Percentiles rank a stretch among this genome's conserved stretches.
These are phyloP conservation scores for Struthio camelus DNA, from an alignment of 2,113 vertebrate genomes.

Conservation along the genomic window DNA sequence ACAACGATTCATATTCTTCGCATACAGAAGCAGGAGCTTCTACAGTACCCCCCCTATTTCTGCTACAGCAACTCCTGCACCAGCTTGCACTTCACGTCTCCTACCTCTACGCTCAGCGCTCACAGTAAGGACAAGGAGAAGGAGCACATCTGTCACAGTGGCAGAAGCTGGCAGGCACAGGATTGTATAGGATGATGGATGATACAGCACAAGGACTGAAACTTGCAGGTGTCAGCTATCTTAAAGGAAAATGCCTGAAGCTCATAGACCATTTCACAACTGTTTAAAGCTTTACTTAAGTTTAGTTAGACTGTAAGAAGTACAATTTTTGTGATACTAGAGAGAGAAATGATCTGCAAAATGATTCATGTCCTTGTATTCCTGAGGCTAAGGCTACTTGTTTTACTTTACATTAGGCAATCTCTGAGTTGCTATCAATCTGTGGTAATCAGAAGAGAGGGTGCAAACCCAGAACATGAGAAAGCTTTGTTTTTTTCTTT, in stretches of 20 bases:
- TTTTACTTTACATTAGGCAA: neutral
- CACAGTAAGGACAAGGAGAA: accelerated
- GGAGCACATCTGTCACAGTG: neutral
- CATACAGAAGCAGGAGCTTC: neutral
- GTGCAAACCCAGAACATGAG: neutral
- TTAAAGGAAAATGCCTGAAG: neutral
- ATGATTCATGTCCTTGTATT: neutral
- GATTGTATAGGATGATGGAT: neutral
- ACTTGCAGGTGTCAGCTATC: neutral
- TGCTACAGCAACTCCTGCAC: neutral
- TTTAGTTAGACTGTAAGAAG: accelerated
- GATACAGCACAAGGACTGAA: neutral
- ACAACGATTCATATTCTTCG: neutral
- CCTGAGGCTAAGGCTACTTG: neutral
- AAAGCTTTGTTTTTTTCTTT: neutral
- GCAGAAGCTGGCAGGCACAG: neutral
- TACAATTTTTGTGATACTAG: neutral
- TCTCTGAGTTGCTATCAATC: neutral
- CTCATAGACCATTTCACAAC: neutral
- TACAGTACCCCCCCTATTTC: accelerated
- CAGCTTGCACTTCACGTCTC: neutral
- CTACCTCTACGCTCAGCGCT: accelerated
- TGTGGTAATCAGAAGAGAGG: neutral
- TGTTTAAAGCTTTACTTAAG: neutral
- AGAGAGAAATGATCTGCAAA: neutral